These are phyloP conservation scores for Ectropis grisescens DNA, from an alignment of 1,140 invertebrate species.

Conservation along the genomic window DNA sequence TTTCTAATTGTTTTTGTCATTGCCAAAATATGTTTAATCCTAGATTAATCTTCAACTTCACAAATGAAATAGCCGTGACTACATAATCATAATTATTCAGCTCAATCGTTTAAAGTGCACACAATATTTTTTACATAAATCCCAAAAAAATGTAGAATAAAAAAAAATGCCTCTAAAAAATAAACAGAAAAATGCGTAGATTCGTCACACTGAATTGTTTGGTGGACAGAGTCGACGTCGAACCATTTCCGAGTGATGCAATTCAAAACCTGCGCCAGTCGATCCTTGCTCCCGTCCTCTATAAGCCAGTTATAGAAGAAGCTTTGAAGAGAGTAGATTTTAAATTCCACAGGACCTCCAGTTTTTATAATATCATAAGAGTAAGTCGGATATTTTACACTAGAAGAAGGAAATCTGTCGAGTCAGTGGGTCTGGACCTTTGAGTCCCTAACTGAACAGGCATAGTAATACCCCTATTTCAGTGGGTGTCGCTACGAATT, in stretches of 20 bases:
- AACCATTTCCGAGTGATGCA: constrained; percentile 27
- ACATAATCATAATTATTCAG: too few species aligned
- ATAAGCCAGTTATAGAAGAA: constrained; percentile 36
- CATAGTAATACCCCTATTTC: not conserved
- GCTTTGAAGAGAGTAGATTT: constrained; percentile 43
- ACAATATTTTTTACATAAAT: too few species aligned
- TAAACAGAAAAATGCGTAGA: constrained; percentile 36
- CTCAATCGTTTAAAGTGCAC: too few species aligned
- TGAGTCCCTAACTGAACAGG: not conserved
- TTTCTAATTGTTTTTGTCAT: too few species aligned
- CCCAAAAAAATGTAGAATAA: too few species aligned
- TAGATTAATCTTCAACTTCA: too few species aligned
- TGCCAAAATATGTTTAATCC: too few species aligned
- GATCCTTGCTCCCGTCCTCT: constrained; percentile 28
- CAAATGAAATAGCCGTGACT: too few species aligned
- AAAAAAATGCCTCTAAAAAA: too few species aligned
- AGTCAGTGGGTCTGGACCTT: not conserved
- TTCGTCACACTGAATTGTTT: constrained; percentile 37
- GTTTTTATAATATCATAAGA: constrained; percentile 32
- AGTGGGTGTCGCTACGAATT: not conserved
- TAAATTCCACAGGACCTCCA: constrained; percentile 44
- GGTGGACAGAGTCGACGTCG: constrained; percentile 26
- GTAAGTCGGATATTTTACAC: constrained; percentile 12
- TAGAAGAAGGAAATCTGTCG: not conserved
- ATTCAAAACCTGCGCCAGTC: constrained; percentile 40